Percentiles rank a stretch among this genome's conserved stretches.
phyloP scores from a whole-genome alignment of 2,888 invertebrate species.

The Syritta pipiens region DNA sequence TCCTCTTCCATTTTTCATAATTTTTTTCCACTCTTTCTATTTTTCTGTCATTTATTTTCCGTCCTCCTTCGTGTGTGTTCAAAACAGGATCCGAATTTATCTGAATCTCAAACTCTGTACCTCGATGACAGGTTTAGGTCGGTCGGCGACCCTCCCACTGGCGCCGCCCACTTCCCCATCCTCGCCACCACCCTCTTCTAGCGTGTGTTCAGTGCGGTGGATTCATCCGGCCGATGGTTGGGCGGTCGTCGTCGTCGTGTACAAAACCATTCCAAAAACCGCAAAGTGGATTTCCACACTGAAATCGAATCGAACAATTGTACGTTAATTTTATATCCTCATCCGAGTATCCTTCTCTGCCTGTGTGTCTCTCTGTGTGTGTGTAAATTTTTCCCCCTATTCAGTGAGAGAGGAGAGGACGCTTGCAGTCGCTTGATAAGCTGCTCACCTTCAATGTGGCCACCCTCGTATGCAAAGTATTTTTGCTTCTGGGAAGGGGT shows the following conservation, averaged over 20 bases:
- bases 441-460: slow-evolving; percentile 27
- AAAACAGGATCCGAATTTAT: not conserved
- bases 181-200: too few species aligned
- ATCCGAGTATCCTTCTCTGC: not conserved
- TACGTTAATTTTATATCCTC: slow-evolving; percentile 62
- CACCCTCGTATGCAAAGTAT: slow-evolving; percentile 29
- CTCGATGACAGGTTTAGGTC: slow-evolving; percentile 17
- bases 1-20: too few species aligned
- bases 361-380: slow-evolving; percentile 23
- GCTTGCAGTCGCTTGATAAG: slow-evolving; percentile 8
- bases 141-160: not conserved
- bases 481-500: not conserved
- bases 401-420: slow-evolving; percentile 19
- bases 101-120: not conserved
- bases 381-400: slow-evolving; percentile 40
- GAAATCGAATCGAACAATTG: slow-evolving; percentile 63
- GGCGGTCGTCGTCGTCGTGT: too few species aligned
- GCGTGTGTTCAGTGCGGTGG: too few species aligned
- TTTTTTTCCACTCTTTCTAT: too few species aligned
- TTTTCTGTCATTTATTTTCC: too few species aligned
- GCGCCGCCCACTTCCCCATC: too few species aligned
- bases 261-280: slow-evolving; percentile 58
- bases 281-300: slow-evolving; percentile 61
- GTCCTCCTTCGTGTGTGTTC: too few species aligned
- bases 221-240: too few species aligned